phyloP scores from a whole-genome alignment of 2,113 vertebrate species.

The Eonycteris spelaea region DNA sequence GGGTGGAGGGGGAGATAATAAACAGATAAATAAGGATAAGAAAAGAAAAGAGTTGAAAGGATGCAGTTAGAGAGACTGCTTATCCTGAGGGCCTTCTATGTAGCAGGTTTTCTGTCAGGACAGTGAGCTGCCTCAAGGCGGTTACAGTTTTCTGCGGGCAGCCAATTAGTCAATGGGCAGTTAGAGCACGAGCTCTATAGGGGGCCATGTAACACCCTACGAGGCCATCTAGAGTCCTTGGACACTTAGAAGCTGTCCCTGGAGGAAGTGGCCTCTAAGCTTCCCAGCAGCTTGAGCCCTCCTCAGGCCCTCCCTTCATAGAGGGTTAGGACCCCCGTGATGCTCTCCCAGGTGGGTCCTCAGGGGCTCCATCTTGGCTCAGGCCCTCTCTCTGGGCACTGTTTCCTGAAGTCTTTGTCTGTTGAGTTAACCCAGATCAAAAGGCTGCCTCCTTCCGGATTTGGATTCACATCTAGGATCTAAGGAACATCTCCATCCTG shows the following conservation, averaged over 20 bases:
- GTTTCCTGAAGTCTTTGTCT: background rate
- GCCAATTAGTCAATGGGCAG: background rate
- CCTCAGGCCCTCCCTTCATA: no score
- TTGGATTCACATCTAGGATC: background rate
- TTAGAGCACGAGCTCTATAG: background rate
- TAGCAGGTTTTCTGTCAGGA: background rate
- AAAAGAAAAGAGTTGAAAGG: background rate
- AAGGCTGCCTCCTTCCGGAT: background rate
- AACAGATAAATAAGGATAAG: background rate
- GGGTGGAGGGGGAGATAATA: background rate
- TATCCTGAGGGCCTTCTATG: background rate
- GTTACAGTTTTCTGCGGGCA: background rate
- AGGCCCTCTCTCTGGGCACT: background rate
- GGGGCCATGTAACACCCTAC: no score
- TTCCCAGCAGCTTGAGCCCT: background rate
- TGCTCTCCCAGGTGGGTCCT: background rate
- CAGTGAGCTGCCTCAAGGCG: background rate
- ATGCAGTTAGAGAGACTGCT: no score
- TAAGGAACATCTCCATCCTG: background rate
- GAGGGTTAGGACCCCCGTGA: no score
- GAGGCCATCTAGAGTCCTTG: background rate
- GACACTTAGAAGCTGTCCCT: background rate
- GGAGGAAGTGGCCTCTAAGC: background rate
- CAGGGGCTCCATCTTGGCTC: background rate
- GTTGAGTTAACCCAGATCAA: no score